phyloP scores from a whole-genome alignment of 2,888 invertebrate genomes.

The Gnatocerus cornutus region DNA sequence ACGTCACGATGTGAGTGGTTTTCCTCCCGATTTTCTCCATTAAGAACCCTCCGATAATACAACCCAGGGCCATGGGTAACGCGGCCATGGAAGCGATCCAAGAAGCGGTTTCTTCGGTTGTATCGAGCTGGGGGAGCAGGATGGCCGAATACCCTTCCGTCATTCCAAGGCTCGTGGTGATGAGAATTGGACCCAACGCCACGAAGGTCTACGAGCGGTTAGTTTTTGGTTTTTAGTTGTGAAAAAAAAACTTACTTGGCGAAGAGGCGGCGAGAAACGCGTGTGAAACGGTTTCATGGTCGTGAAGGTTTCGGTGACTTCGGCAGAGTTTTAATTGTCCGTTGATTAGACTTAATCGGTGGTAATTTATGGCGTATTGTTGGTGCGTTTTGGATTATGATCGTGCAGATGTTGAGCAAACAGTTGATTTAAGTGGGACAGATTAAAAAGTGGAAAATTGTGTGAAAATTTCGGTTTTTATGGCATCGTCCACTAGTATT shows the following conservation, averaged over 20 bases:
- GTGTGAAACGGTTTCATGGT: slow-evolving; percentile 2
- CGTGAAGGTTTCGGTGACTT: slow-evolving; percentile 3
- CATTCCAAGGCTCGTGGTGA: slow-evolving; percentile 76
- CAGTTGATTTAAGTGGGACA: not conserved
- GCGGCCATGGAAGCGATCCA: slow-evolving; percentile 80
- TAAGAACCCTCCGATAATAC: slow-evolving; percentile 75
- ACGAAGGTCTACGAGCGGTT: slow-evolving; percentile 71
- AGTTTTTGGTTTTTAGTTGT: not conserved
- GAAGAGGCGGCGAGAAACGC: slow-evolving; percentile 7
- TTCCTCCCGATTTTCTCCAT: slow-evolving; percentile 78
- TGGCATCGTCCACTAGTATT: too few relatives aligned
- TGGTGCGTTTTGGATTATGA: slow-evolving; percentile 7
- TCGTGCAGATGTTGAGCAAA: not conserved
- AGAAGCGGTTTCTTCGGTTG: slow-evolving; percentile 72
- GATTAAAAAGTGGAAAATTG: too few relatives aligned
- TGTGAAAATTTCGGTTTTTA: too few relatives aligned
- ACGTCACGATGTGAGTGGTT: slow-evolving; percentile 74
- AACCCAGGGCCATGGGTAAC: slow-evolving; percentile 78
- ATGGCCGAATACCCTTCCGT: slow-evolving; percentile 79
- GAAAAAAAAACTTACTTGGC: slow-evolving; percentile 13
- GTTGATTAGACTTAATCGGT: slow-evolving; percentile 33
- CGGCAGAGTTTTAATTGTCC: slow-evolving; percentile 9
- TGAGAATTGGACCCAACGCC: slow-evolving; percentile 74
- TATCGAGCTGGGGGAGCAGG: slow-evolving; percentile 76
- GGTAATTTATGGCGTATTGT: slow-evolving; percentile 34